Conservation (phyloP, 2,113 vertebrate species). For the Eira barbara region DNA sequence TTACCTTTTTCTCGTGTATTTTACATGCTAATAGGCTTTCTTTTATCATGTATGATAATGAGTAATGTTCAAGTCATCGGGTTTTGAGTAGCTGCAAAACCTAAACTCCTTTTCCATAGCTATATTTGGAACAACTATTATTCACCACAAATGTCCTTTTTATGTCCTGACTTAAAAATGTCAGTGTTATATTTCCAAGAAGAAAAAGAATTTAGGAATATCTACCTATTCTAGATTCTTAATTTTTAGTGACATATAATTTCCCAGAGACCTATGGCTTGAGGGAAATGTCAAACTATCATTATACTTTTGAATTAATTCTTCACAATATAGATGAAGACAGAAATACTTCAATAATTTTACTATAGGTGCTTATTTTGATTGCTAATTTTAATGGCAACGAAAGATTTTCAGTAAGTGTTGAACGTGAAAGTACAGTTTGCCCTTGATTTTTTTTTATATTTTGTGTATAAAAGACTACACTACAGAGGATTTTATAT, state of each 20-base stretch:
- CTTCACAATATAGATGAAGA: conserved; percentile 17
- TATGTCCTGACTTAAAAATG: conserved; percentile 56
- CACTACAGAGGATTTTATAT: neutral
- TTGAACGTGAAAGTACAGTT: neutral
- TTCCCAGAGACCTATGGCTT: conserved; percentile 36
- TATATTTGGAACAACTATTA: conserved; percentile 38
- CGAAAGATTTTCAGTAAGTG: neutral
- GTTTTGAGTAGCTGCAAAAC: neutral
- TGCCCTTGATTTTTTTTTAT: neutral
- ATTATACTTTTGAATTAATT: conserved; percentile 39
- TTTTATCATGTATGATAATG: neutral
- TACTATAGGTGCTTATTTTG: neutral
- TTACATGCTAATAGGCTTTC: neutral
- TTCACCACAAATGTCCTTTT: conserved; percentile 29
- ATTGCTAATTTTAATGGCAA: conserved; percentile 24
- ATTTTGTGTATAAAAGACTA: neutral
- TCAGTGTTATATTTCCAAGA: conserved; percentile 39
- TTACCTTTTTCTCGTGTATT: neutral
- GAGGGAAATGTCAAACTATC: conserved; percentile 34
- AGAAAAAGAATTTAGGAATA: conserved; percentile 26
- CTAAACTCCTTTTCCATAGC: neutral
- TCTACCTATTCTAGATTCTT: neutral
- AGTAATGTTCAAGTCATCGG: neutral
- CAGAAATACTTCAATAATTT: neutral
- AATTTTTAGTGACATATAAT: conserved; percentile 45